Conservation (phyloP, 2,113 vertebrate genomes). For the Brachyistius frenatus region DNA sequence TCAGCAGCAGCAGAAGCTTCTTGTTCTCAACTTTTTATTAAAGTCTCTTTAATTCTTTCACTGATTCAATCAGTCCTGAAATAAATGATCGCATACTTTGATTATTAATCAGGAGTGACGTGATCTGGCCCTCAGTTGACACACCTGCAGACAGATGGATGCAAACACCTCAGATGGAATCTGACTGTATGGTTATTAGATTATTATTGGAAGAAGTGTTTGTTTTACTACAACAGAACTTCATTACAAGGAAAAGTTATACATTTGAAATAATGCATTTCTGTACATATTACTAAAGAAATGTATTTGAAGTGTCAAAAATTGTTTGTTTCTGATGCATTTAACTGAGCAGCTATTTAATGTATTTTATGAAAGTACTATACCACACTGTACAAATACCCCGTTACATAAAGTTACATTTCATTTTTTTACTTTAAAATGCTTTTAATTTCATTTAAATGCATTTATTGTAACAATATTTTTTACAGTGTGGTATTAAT, state of each 20-base stretch:
- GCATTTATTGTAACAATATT: too few species aligned
- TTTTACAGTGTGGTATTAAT: too few species aligned
- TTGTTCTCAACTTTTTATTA: neutral
- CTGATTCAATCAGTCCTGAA: slow-evolving; percentile 24
- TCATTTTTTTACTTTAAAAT: too few species aligned
- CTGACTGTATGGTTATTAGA: neutral
- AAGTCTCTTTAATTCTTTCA: neutral
- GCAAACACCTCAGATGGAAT: slow-evolving; percentile 8
- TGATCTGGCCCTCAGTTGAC: neutral
- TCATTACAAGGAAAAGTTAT: neutral
- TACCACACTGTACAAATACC: too few species aligned
- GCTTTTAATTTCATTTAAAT: too few species aligned
- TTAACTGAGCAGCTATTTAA: too few species aligned
- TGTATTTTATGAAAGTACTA: too few species aligned
- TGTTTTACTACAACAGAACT: neutral
- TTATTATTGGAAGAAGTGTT: neutral
- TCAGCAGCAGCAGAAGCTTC: neutral
- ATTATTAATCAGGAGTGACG: neutral
- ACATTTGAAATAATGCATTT: neutral
- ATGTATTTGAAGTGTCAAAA: too few species aligned
- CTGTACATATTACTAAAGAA: too few species aligned
- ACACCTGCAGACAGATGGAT: slow-evolving; percentile 25
- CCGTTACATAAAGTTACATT: too few species aligned
- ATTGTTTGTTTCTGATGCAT: too few species aligned
- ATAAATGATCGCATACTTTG: slow-evolving; percentile 13